Conservation (phyloP, 1,140 invertebrate genomes). For the Drosophila hydei region DNA sequence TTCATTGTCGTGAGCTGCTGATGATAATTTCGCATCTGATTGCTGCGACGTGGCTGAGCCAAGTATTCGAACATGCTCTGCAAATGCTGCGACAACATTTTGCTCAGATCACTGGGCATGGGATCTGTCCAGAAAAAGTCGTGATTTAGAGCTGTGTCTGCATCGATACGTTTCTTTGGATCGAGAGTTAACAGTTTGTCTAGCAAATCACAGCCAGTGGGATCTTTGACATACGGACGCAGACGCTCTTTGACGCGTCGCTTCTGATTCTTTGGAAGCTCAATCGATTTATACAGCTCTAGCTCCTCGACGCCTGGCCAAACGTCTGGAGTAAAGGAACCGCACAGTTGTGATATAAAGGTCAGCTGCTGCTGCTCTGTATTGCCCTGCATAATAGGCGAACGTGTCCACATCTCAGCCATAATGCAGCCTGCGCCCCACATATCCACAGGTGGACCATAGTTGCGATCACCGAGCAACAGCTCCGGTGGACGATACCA, state of each 20-base stretch:
- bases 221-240: conserved; percentile 96
- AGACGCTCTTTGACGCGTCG: conserved; percentile 95
- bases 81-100: conserved; percentile 96
- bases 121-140: conserved; percentile 99
- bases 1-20: conserved; percentile 83
- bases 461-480: conserved; percentile 94
- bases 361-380: conserved; percentile 98
- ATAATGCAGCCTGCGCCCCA: conserved; percentile 99
- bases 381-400: conserved; percentile 94
- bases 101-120: conserved; percentile 95
- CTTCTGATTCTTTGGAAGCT: conserved; percentile 95
- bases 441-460: conserved; percentile 98
- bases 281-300: conserved; percentile 96
- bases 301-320: conserved; percentile 98
- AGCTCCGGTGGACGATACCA: conserved; percentile 97
- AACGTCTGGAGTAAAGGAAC: conserved; percentile 95
- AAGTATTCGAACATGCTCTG: conserved; percentile 99
- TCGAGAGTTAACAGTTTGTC: conserved; percentile 97
- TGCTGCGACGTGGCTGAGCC: conserved; percentile 90
- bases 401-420: conserved; percentile 99
- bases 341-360: conserved; percentile 97
- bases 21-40: conserved; percentile 90
- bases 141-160: conserved; percentile 97
- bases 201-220: conserved; percentile 95
- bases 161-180: conserved; percentile 95